Conservation (phyloP, 2,888 invertebrate species). For the Ischnura elegans region DNA sequence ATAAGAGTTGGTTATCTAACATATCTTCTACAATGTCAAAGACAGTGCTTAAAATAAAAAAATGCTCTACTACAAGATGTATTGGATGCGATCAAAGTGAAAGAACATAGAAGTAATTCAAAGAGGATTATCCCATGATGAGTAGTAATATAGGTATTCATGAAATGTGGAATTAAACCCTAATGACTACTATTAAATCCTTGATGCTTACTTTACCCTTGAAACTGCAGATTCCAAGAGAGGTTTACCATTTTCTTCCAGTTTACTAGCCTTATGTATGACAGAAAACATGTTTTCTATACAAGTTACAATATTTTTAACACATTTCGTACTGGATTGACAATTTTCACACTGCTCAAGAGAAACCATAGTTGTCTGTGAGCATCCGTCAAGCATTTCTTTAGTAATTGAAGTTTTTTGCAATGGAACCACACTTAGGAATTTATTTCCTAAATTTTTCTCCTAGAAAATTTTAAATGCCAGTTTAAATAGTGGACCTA, state of each 20-base stretch:
- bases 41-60: too few relatives aligned
- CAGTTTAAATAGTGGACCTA: too few relatives aligned
- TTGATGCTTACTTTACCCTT: neutral
- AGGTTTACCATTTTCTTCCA: neutral
- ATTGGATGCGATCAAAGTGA: too few relatives aligned
- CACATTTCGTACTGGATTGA: neutral
- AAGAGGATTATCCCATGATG: too few relatives aligned
- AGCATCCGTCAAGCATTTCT: neutral
- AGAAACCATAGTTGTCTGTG: neutral
- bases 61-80: too few relatives aligned
- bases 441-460: neutral
- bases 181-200: too few relatives aligned
- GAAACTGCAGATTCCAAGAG: neutral
- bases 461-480: conserved; percentile 52
- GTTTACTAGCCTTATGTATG: neutral
- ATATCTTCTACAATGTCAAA: too few relatives aligned
- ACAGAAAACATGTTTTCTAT: neutral
- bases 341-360: conserved; percentile 41
- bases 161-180: too few relatives aligned
- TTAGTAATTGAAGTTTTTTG: neutral
- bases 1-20: too few relatives aligned
- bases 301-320: neutral
- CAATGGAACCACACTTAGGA: neutral
- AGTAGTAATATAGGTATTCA: too few relatives aligned
- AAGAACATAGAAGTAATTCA: too few relatives aligned